Evolutionary conservation across 2,113 vertebrate species (phyloP).

Genomic region (Cebidichthys violaceus): DNA sequence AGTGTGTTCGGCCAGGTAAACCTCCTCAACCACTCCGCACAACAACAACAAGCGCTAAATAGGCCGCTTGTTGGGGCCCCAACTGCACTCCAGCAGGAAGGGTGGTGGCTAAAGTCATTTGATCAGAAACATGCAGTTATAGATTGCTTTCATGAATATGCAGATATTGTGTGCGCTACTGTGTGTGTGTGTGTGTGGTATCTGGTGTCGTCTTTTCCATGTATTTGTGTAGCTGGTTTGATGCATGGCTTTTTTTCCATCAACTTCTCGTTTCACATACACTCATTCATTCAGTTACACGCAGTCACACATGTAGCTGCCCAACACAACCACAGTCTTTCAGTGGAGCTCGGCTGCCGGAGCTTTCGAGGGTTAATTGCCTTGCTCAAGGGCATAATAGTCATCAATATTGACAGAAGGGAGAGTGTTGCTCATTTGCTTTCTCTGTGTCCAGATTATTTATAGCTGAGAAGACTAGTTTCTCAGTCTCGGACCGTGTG

Average conservation of each 20-base stretch:
- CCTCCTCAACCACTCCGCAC: constrained; percentile 32
- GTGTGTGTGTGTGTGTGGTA: neutral
- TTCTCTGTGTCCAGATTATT: constrained; percentile 45
- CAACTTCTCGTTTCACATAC: constrained; percentile 30
- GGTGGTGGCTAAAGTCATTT: constrained; percentile 31
- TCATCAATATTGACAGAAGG: constrained; percentile 42
- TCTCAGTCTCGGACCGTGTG: constrained; percentile 12
- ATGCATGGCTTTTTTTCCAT: neutral
- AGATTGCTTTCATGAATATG: constrained; percentile 59
- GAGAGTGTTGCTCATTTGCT: constrained; percentile 43
- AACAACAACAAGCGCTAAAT: constrained; percentile 74
- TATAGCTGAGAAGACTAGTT: constrained; percentile 30
- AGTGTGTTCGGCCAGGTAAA: constrained; percentile 77
- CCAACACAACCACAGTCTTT: constrained; percentile 38
- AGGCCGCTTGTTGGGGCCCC: constrained; percentile 55
- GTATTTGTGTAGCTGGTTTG: constrained; percentile 31
- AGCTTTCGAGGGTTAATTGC: constrained; percentile 16
- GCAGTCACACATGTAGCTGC: constrained; percentile 36
- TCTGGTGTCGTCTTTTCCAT: constrained; percentile 2
- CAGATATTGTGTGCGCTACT: constrained; percentile 21
- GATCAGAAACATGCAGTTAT: constrained; percentile 49
- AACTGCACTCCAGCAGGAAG: constrained; percentile 50
- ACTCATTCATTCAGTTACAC: constrained; percentile 20
- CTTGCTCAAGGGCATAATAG: constrained; percentile 45
- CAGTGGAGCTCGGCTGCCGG: constrained; percentile 16